Percentiles rank a stretch among this genome's conserved stretches.
Conservation (phyloP, 2,797 vertebrate genomes). For the Heteromormyrus szaboi region DNA sequence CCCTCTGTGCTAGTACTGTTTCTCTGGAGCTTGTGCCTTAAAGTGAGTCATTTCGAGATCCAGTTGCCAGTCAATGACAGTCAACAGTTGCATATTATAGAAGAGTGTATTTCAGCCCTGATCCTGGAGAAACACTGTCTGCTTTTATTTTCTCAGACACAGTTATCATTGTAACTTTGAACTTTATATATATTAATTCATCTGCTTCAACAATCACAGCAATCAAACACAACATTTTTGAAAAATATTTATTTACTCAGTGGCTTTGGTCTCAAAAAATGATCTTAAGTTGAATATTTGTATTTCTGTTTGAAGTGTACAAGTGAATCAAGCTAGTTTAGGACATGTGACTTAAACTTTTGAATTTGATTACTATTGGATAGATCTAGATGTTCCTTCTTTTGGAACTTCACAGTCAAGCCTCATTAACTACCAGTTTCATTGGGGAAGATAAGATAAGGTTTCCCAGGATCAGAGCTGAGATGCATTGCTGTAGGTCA, state of each 20-base stretch:
- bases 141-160: neutral
- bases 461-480: neutral
- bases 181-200: neutral
- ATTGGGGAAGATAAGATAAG: neutral
- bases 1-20: conserved; percentile 22
- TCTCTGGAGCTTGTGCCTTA: conserved; percentile 50
- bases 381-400: neutral
- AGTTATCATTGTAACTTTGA: neutral
- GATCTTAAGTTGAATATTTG: neutral
- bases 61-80: neutral
- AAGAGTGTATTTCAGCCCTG: neutral
- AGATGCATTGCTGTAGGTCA: neutral
- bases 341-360: neutral
- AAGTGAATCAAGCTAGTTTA: neutral
- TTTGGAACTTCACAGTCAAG: neutral
- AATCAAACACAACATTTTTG: neutral
- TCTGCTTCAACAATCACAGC: neutral
- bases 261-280: neutral
- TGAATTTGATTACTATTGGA: neutral
- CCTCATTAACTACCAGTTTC: neutral
- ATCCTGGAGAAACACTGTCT: neutral
- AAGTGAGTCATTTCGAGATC: conserved; percentile 29
- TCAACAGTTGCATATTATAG: neutral
- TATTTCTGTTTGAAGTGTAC: neutral
- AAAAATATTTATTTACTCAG: neutral